Evolutionary conservation across 2,888 invertebrate genomes (phyloP).

Genomic region (Cyaniris semiargus): DNA sequence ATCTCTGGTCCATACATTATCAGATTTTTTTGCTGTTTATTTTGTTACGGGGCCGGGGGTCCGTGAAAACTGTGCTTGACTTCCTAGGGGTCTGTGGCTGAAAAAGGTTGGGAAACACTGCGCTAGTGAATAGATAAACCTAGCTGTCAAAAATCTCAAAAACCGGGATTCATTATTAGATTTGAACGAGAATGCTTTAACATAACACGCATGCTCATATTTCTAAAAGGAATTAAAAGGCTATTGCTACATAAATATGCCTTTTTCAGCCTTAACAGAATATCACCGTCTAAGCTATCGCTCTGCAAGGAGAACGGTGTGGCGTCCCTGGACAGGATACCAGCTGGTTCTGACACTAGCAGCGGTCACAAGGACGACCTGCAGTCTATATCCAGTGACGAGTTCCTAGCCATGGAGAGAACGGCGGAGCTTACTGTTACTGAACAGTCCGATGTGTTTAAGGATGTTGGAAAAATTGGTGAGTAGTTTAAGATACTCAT

Average conservation of each 20-base stretch:
- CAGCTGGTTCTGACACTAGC: constrained; percentile 63
- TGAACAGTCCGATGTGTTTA: constrained; percentile 54
- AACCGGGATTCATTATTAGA: too few relatives aligned
- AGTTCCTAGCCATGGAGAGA: constrained; percentile 75
- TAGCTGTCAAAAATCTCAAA: too few relatives aligned
- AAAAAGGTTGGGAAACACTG: too few relatives aligned
- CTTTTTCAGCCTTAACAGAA: constrained; percentile 64
- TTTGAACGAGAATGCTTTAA: too few relatives aligned
- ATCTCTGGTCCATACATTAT: too few relatives aligned
- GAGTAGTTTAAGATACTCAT: constrained; percentile 36
- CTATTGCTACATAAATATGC: not conserved
- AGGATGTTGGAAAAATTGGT: constrained; percentile 59
- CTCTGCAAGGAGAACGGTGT: constrained; percentile 66
- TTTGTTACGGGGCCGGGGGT: too few relatives aligned
- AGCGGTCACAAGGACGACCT: constrained; percentile 66
- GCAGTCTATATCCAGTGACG: constrained; percentile 69
- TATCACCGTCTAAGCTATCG: constrained; percentile 74
- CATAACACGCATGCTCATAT: too few relatives aligned
- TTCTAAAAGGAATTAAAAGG: too few relatives aligned
- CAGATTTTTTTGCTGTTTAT: too few relatives aligned
- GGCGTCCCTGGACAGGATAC: constrained; percentile 58
- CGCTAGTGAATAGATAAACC: too few relatives aligned
- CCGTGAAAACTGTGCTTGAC: too few relatives aligned
- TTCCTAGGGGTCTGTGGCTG: too few relatives aligned
- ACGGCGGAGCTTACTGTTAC: constrained; percentile 64